Conservation (phyloP, 2,888 invertebrate species). For the Neoitamus cyanurus region DNA sequence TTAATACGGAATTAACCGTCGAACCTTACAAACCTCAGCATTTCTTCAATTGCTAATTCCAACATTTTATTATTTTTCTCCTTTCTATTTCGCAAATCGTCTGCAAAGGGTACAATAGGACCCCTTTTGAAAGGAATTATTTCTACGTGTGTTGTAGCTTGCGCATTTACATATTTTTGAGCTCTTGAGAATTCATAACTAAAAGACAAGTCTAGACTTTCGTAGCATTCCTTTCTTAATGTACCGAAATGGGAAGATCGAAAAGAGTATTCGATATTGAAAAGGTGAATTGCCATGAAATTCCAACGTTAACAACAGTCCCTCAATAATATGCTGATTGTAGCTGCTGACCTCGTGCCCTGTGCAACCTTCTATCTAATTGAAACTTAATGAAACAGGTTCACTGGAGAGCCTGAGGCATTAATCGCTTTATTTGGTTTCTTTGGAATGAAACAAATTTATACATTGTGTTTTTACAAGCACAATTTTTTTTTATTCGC, state of each 20-base stretch:
- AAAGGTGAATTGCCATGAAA: background rate
- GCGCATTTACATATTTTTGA: too few relatives aligned
- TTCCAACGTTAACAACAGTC: background rate
- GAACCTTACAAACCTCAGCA: too few relatives aligned
- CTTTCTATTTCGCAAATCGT: too few relatives aligned
- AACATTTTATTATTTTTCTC: too few relatives aligned
- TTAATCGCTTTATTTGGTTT: background rate
- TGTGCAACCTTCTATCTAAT: background rate
- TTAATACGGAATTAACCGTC: too few relatives aligned
- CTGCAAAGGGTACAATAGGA: too few relatives aligned
- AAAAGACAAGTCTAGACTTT: background rate
- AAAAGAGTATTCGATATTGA: background rate
- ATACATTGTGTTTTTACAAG: background rate
- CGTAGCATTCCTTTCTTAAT: background rate
- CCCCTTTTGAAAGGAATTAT: too few relatives aligned
- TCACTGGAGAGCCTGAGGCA: background rate
- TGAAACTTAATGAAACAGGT: background rate
- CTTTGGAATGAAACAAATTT: background rate
- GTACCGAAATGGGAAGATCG: background rate
- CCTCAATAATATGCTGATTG: background rate
- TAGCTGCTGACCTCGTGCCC: background rate
- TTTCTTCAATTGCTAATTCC: too few relatives aligned
- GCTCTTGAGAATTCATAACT: too few relatives aligned
- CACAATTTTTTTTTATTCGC: background rate
- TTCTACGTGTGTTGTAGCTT: too few relatives aligned